These are phyloP conservation scores for Yoshiicerus persimilis DNA, from an alignment of 1,140 invertebrate species.

Conservation along the genomic window DNA sequence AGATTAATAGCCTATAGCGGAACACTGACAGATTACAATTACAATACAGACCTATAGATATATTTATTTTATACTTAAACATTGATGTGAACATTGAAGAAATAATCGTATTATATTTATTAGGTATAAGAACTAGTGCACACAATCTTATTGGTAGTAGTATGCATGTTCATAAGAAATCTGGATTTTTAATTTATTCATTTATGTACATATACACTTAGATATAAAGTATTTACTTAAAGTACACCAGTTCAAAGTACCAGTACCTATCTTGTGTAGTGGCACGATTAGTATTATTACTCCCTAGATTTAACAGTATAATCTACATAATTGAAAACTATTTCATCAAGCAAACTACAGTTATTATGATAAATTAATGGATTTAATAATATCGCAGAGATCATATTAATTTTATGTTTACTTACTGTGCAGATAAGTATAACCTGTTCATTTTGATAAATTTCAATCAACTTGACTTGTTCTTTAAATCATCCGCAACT, in stretches of 20 bases:
- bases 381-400: background rate
- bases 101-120: background rate
- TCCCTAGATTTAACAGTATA: background rate
- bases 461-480: background rate
- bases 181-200: background rate
- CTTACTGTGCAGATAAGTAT: background rate
- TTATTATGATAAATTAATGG: background rate
- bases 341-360: background rate
- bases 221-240: background rate
- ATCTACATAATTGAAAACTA: background rate
- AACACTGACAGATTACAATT: background rate
- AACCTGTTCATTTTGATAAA: background rate
- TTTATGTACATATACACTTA: background rate
- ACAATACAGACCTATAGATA: background rate
- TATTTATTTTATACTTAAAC: background rate
- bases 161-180: background rate
- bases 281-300: background rate
- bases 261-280: background rate
- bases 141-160: background rate
- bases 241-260: background rate
- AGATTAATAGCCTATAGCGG: conserved; percentile 7
- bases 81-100: background rate
- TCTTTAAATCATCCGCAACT: background rate
- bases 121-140: background rate
- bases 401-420: background rate